Base-by-base conservation (phyloP, 2,888 invertebrate genomes). In the Pachydiplax longipennis region DNA sequence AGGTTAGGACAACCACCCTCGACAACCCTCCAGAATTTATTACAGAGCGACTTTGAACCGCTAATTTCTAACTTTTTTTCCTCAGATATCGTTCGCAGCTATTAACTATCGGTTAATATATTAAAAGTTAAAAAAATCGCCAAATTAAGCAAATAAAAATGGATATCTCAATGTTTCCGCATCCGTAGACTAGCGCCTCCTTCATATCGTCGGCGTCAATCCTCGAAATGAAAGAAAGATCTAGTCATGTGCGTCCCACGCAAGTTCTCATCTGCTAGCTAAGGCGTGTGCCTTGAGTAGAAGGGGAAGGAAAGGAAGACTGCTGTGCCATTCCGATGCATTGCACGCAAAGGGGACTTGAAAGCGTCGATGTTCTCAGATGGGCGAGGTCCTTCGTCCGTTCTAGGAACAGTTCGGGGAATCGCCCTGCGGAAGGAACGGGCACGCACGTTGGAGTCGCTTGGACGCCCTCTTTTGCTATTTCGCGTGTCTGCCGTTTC, bases 311-410 rank as follows among this genome's bases (percentile, higher is more conserved):
- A 44, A n/a, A 65, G n/a, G 65, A 65, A 4, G 65, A n/a, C 65
- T 22, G 73, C 8, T 31, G 73, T 31, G 73, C 73, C 73, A 73
- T 73, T 73, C 73, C 73, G 73, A 73, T 73, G 73, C 73, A 73
- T 31, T 18, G 73, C 73, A 73, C 73, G 73, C 25, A 31, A 73
- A 31, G 73, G 73, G 73, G 73, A 31, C 22, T 31, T 31, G 25
- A 73, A 73, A 73, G 73, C 73, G 73, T 73, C 73, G 73, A 73
- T 73, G 73, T 73, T 73, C 73, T 73, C 73, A 73, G 73, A 73
- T 73, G 73, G 73, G 73, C 73, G 73, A 73, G 73, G 73, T 73
- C 65, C 65, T 65, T 25, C 25, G 25, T 25, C 31, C 73, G 31
- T 73, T 73, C 73, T 73, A 25, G 73, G 73, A 73, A 73, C 73